These are phyloP conservation scores for Amblyornis subalaris DNA, from an alignment of 2,113 vertebrate genomes.

Conservation along the genomic window DNA sequence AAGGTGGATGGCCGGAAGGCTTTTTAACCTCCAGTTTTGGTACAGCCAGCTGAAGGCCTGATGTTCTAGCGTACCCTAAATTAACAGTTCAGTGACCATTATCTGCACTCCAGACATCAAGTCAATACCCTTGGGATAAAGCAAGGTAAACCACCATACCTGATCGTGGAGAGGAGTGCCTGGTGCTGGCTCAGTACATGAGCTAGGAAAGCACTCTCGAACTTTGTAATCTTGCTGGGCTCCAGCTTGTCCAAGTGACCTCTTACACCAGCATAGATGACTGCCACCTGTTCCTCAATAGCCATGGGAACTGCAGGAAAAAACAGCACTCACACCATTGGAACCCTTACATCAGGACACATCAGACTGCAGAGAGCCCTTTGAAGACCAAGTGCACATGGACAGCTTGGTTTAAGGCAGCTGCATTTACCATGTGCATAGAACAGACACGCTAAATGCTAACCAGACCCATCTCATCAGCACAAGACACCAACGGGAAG, in stretches of 20 bases:
- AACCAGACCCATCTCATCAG: too few species aligned
- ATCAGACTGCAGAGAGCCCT: not conserved
- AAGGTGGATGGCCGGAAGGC: rapidly evolving
- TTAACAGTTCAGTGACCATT: not conserved
- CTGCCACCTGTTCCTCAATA: slow-evolving; percentile 95
- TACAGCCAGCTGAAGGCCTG: not conserved
- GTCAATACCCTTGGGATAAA: not conserved
- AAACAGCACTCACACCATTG: not conserved
- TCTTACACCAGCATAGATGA: slow-evolving; percentile 96
- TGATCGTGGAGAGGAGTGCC: slow-evolving; percentile 83
- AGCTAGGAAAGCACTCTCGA: slow-evolving; percentile 91
- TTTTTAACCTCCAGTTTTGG: not conserved
- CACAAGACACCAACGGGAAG: rapidly evolving
- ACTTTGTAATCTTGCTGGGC: slow-evolving; percentile 96
- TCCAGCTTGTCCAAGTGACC: slow-evolving; percentile 97
- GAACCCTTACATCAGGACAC: not conserved
- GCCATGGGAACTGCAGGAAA: slow-evolving; percentile 87
- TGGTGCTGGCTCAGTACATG: slow-evolving; percentile 91
- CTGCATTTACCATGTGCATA: rapidly evolving
- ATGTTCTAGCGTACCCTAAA: not conserved
- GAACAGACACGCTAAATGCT: rapidly evolving
- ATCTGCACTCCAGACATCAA: not conserved
- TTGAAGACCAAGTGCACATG: rapidly evolving
- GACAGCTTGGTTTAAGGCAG: rapidly evolving
- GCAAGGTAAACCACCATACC: slow-evolving; percentile 46